Conservation (phyloP, 2,113 vertebrate species). For the Bos indicus region DNA sequence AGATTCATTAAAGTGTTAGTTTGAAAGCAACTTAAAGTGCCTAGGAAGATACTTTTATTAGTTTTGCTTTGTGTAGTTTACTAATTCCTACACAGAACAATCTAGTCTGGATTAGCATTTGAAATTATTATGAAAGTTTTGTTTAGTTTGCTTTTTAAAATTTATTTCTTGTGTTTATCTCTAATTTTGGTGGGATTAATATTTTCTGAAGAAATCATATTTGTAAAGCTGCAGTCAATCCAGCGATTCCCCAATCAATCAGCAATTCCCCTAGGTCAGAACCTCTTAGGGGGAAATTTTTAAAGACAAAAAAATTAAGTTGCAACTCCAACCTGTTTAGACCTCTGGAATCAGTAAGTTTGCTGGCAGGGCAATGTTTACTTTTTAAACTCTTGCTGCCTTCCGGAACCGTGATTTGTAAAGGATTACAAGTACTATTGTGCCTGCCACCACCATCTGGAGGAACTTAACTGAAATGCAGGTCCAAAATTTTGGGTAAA, state of each 20-base stretch:
- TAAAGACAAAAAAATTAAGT: not conserved
- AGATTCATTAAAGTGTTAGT: not conserved
- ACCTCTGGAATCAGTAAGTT: not conserved
- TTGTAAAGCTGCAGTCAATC: not conserved
- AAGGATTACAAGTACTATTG: not conserved
- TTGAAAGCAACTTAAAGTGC: not conserved
- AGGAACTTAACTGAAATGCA: slow-evolving; percentile 12
- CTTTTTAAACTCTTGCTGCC: not conserved
- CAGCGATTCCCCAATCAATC: not conserved
- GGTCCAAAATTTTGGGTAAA: not conserved
- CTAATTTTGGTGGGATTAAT: not conserved
- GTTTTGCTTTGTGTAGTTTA: not conserved
- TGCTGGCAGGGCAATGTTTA: not conserved
- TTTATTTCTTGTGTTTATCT: not conserved
- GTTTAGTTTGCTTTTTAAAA: not conserved
- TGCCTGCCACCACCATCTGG: slow-evolving; percentile 18
- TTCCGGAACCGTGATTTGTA: not conserved
- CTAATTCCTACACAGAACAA: not conserved
- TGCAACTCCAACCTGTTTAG: not conserved
- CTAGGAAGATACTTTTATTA: not conserved
- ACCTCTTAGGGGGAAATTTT: not conserved
- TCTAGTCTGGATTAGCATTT: not conserved
- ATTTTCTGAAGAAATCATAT: not conserved
- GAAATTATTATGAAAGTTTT: not conserved
- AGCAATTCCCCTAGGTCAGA: not conserved